phyloP scores from a whole-genome alignment of 2,797 vertebrate genomes.

The Sebastes diploproa region DNA sequence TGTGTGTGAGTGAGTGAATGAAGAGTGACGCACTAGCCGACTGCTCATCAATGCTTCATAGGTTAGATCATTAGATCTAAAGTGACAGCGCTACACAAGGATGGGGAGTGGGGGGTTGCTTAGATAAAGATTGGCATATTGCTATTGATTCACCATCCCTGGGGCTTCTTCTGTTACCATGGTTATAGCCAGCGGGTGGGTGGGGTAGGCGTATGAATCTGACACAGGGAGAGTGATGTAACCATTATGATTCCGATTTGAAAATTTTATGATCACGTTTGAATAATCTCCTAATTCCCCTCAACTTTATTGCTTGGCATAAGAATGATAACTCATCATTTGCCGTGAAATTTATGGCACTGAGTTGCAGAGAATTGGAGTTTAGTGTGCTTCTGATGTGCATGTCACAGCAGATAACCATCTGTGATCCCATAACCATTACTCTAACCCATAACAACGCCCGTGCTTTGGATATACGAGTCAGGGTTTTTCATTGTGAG shows the following conservation, averaged over 20 bases:
- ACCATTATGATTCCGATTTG: conserved; percentile 51
- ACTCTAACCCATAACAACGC: conserved; percentile 65
- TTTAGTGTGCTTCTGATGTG: conserved; percentile 33
- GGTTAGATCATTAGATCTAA: conserved; percentile 84
- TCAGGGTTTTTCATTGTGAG: conserved; percentile 61
- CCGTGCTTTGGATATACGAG: conserved; percentile 50
- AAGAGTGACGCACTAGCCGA: conserved; percentile 74
- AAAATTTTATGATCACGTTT: conserved; percentile 44
- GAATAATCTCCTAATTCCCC: conserved; percentile 42
- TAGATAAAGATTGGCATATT: conserved; percentile 83
- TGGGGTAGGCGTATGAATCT: conserved; percentile 44
- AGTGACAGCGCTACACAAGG: conserved; percentile 81
- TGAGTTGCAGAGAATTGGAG: conserved; percentile 19
- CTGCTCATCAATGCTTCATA: conserved; percentile 82
- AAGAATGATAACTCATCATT: conserved; percentile 34
- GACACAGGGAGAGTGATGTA: conserved; percentile 65
- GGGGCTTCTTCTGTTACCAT: conserved; percentile 79
- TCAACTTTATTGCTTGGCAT: conserved; percentile 28
- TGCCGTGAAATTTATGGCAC: conserved; percentile 31
- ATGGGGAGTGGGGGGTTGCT: conserved; percentile 74
- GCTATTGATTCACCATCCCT: conserved; percentile 82
- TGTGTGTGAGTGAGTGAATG: conserved; percentile 54
- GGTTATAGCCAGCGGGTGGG: conserved; percentile 61
- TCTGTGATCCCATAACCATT: conserved; percentile 73
- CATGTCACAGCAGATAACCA: conserved; percentile 65